A percentile compares a stretch with the other conserved stretches of the same genome.
Evolutionary conservation across 2,888 invertebrate genomes (phyloP).

Genomic region (Norana najaformis): DNA sequence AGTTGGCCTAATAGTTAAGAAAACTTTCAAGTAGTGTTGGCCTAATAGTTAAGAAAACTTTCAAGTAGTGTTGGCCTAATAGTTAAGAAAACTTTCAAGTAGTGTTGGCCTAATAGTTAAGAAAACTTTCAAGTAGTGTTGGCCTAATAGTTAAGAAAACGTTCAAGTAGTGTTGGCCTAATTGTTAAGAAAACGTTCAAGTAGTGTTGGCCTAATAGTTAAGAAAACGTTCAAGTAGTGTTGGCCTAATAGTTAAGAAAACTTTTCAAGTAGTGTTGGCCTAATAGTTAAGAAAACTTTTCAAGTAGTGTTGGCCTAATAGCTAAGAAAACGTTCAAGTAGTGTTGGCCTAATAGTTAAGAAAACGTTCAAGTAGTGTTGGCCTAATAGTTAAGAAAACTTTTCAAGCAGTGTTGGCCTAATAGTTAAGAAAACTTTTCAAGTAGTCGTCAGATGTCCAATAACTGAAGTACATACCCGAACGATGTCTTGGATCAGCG

Average conservation of each 20-base stretch:
- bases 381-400: neutral
- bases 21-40: neutral
- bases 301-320: no score
- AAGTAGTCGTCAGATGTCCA: neutral
- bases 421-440: neutral
- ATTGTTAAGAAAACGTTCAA: no score
- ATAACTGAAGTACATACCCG: constrained; percentile 67
- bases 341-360: neutral
- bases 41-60: neutral
- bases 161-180: no score
- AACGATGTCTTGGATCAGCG: constrained; percentile 90
- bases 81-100: neutral
- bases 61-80: neutral
- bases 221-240: neutral
- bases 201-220: neutral
- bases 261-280: neutral
- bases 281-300: neutral
- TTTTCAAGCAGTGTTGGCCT: neutral
- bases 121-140: neutral
- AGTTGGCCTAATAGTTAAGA: neutral
- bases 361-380: neutral
- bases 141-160: neutral
- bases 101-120: neutral
- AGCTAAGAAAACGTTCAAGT: no score
- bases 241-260: neutral